phyloP scores from a whole-genome alignment of 2,888 invertebrate species.

The Plagodis dolabraria region DNA sequence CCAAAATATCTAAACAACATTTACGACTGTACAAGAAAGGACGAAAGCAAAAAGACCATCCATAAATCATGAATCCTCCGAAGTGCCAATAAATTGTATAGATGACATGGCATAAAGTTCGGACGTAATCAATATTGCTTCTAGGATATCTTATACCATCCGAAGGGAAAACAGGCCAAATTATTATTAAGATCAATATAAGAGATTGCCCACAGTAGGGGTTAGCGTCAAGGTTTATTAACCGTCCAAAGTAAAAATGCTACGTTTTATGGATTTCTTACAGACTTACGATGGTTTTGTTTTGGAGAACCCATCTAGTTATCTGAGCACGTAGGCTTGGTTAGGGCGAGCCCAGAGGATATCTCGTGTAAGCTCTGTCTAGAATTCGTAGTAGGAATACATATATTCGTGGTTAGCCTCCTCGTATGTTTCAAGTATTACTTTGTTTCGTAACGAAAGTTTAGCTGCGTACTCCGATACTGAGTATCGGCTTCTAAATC shows the following conservation, averaged over 20 bases:
- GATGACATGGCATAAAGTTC: slow-evolving; percentile 30
- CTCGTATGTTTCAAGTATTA: too few species aligned
- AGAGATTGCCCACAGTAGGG: slow-evolving; percentile 3
- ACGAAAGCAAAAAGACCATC: slow-evolving; percentile 23
- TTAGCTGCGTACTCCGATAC: too few species aligned
- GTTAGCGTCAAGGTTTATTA: slow-evolving; percentile 13
- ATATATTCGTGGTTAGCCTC: too few species aligned
- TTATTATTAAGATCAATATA: slow-evolving; percentile 24
- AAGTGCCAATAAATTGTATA: slow-evolving; percentile 30
- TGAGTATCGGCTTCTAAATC: too few species aligned
- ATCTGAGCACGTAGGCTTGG: neutral
- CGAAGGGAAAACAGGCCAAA: slow-evolving; percentile 15
- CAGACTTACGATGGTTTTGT: neutral
- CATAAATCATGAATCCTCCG: slow-evolving; percentile 28
- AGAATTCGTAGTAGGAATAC: too few species aligned
- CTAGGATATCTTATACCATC: slow-evolving; percentile 22
- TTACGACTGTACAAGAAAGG: slow-evolving; percentile 19
- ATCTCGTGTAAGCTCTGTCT: too few species aligned
- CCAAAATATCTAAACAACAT: slow-evolving; percentile 19
- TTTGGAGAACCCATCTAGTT: neutral
- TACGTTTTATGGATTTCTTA: slow-evolving; percentile 3
- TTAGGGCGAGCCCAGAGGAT: neutral
- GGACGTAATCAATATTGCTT: slow-evolving; percentile 29
- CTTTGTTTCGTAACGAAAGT: too few species aligned
- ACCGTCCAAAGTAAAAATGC: slow-evolving; percentile 3